These are phyloP conservation scores for Strix aluco DNA, from an alignment of 2,113 vertebrate genomes.

Conservation along the genomic window DNA sequence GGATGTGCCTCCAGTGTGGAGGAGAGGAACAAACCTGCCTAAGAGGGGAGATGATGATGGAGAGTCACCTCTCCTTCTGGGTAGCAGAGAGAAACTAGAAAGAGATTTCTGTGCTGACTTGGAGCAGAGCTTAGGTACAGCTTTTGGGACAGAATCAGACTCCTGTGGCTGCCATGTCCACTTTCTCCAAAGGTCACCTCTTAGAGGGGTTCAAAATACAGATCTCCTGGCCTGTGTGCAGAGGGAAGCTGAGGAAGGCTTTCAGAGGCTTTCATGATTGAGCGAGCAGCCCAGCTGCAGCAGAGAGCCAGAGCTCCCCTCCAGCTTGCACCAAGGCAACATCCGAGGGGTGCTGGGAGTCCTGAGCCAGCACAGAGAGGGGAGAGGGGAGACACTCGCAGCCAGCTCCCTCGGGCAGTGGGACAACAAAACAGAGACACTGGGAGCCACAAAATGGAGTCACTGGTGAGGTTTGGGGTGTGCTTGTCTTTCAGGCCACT, in stretches of 20 bases:
- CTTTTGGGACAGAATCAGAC: neutral
- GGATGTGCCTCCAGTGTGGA: neutral
- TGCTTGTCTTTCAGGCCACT: conserved; percentile 3
- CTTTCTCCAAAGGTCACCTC: neutral
- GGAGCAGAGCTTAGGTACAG: neutral
- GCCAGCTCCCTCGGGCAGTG: neutral
- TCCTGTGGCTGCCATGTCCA: neutral
- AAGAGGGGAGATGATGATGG: neutral
- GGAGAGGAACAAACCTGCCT: neutral
- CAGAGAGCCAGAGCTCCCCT: neutral
- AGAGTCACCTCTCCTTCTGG: neutral
- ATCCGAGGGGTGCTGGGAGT: neutral
- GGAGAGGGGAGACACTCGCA: neutral
- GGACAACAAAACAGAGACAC: neutral
- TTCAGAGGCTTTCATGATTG: neutral
- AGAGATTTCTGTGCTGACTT: neutral
- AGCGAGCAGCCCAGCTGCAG: neutral
- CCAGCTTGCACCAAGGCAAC: neutral
- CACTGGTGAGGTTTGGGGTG: neutral
- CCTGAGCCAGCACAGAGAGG: neutral
- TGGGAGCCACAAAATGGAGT: neutral
- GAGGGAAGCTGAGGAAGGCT: neutral
- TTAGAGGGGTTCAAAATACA: neutral
- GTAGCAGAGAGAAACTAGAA: neutral
- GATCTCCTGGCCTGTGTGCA: neutral